Evolutionary conservation across 2,797 vertebrate genomes (phyloP).

Genomic region (Lepilemur ruficaudatus): DNA sequence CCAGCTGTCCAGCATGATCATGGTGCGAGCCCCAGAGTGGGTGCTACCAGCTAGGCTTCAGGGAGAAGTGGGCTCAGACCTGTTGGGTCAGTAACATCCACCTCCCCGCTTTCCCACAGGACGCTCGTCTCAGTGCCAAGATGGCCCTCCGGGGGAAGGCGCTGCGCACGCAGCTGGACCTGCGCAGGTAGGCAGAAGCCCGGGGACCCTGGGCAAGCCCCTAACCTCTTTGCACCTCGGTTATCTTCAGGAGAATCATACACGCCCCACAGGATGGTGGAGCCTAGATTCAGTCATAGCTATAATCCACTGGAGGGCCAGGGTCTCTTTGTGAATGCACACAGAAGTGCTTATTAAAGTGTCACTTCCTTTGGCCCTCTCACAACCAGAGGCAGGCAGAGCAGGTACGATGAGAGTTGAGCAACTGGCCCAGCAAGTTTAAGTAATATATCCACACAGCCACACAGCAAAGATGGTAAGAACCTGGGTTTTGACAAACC

Average conservation of each 20-base stretch:
- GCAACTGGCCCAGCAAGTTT: neutral
- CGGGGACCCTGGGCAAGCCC: neutral
- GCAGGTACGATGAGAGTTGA: neutral
- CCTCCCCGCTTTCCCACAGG: slow-evolving; percentile 64
- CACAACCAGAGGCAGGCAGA: neutral
- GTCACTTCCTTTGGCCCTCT: neutral
- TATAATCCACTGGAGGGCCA: neutral
- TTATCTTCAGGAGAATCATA: neutral
- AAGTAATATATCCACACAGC: neutral
- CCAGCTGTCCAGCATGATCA: slow-evolving; percentile 94
- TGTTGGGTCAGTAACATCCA: neutral
- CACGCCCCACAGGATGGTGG: neutral
- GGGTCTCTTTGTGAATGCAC: neutral
- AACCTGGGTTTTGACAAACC: neutral
- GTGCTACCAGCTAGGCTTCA: neutral
- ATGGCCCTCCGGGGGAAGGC: slow-evolving; percentile 92
- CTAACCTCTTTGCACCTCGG: neutral
- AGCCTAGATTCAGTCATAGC: neutral
- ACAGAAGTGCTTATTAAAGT: neutral
- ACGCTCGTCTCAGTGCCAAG: slow-evolving; percentile 87
- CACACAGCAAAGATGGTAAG: neutral
- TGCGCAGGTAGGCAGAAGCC: slow-evolving; percentile 87
- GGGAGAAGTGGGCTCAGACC: neutral
- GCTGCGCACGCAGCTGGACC: slow-evolving; percentile 89
- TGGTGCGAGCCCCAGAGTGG: slow-evolving; percentile 85